Conservation (phyloP, 2,113 vertebrate genomes). For the Cynoglossus semilaevis region DNA sequence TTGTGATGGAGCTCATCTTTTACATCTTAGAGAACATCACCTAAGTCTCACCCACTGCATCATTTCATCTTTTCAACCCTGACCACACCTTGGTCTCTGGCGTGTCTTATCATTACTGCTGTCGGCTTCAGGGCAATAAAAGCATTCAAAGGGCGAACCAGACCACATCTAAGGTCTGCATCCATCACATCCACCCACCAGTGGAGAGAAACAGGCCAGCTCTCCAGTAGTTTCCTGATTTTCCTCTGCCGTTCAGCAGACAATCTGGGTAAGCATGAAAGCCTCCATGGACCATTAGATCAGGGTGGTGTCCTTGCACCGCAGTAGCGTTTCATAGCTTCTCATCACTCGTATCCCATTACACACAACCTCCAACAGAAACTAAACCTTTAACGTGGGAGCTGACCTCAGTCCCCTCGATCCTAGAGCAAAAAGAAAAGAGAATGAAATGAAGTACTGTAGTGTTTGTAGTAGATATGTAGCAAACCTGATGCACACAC, state of each 20-base stretch:
- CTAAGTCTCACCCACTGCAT: constrained; percentile 54
- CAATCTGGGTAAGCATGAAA: constrained; percentile 52
- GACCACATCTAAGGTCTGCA: constrained; percentile 37
- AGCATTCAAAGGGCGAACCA: constrained; percentile 44
- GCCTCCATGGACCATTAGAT: constrained; percentile 35
- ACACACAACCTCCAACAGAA: constrained; percentile 17
- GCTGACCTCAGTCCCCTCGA: constrained; percentile 47
- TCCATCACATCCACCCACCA: constrained; percentile 38
- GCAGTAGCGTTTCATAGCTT: constrained; percentile 56
- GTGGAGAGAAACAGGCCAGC: constrained; percentile 26
- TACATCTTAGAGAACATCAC: constrained; percentile 97
- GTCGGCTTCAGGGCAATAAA: constrained; percentile 39
- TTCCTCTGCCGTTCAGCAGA: constrained; percentile 36
- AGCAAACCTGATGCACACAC: constrained; percentile 53
- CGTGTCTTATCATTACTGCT: constrained; percentile 28
- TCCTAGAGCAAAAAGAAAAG: constrained; percentile 49
- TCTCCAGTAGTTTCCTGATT: constrained; percentile 33
- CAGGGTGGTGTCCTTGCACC: constrained; percentile 35
- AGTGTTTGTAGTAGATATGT: constrained; percentile 52
- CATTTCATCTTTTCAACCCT: constrained; percentile 16
- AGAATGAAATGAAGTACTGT: constrained; percentile 48
- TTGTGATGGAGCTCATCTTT: constrained; percentile 95
- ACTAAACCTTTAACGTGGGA: constrained; percentile 57
- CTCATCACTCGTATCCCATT: constrained; percentile 33
- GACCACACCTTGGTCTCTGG: constrained; percentile 31